Base-by-base conservation (phyloP, 1,140 invertebrate species). In the Drosophila saltans region DNA sequence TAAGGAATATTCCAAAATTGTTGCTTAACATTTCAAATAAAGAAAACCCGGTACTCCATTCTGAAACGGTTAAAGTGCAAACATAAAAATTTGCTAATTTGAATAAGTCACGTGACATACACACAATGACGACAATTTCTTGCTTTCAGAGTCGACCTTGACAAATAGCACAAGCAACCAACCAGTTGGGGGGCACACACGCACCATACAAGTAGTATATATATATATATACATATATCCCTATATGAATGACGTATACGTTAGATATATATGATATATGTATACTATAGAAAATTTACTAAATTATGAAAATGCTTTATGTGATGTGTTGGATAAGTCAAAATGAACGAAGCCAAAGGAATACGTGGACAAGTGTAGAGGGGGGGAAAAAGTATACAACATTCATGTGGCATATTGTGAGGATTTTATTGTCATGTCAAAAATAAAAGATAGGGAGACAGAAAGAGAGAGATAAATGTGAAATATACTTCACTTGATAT, bases 1-100 rank as follows among this genome's bases (percentile, higher is more conserved):
- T 11, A 24, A 52, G 26, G 21, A 26, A 52, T 52, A 52, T 26
- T 52, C 21, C 45, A 52, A 52, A 52, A 24, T 52, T 52, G 8
- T 26, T 24, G 45, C 45, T 52, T 21, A 48, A 48, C 45, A 48
- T 48, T 48, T 16, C 21, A 9, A 45, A 16, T 48, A 6, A 9
- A 40, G 36, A 69, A 74, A 74, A 66, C 61, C 52, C 56, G 41
- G 45, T 61, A 11, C 66, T 7, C 16, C 56, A 33, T 59, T 58
- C n/a, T 58, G 21, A 45, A 62, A 77, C 26, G 57, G 7, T 63
- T 67, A 83, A 84, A 84, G 81, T 80, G 81, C 81, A 81, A 85
- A 81, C 82, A 85, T 86, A 76, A 85, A 36, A 85, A 85, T 82
- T 52, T 85, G 79, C 82, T 85, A 85, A 85, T 85, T 85, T 85